A percentile compares a stretch with the other conserved stretches of the same genome.
Conservation (phyloP, 2,797 vertebrate genomes). For the Mergus octosetaceus region DNA sequence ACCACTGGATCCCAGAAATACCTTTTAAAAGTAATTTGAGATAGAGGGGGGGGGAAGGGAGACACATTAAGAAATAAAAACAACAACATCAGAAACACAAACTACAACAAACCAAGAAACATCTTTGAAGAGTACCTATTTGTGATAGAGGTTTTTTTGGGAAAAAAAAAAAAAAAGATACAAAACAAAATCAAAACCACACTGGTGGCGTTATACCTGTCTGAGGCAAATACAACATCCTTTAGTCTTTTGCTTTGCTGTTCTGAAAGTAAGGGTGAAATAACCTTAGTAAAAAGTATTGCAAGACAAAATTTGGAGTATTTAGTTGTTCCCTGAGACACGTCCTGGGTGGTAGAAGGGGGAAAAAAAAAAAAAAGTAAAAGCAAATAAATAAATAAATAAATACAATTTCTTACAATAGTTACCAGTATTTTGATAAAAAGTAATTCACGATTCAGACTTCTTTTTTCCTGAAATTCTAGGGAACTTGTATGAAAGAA, state of each 20-base stretch:
- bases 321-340: neutral
- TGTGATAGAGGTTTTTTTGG: neutral
- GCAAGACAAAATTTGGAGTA: neutral
- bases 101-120: neutral
- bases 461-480: neutral
- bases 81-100: too few species aligned
- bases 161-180: neutral
- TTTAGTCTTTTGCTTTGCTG: neutral
- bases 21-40: neutral
- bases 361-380: accelerated
- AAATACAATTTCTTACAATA: neutral
- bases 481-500: neutral
- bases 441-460: neutral
- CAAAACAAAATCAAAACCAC: neutral
- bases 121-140: neutral
- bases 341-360: neutral
- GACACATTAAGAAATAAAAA: too few species aligned
- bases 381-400: neutral
- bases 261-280: neutral
- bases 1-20: neutral
- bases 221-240: neutral
- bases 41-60: neutral
- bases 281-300: neutral
- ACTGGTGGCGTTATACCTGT: neutral
- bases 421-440: neutral